Base-by-base conservation (phyloP, 2,888 invertebrate genomes). In the Pyralis farinalis region DNA sequence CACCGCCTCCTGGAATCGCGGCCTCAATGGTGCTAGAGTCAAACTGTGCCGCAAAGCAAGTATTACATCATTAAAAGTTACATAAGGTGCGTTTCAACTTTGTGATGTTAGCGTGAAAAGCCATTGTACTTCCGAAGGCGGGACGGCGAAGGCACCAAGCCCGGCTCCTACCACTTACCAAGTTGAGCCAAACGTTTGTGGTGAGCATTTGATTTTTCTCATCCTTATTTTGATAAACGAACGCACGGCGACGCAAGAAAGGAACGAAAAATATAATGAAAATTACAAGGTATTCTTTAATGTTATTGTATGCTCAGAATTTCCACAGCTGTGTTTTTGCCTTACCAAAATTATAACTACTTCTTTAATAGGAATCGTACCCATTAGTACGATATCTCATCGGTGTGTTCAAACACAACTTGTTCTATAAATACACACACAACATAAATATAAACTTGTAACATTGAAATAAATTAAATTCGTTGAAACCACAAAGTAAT, bases 131-230 rank as follows among this genome's bases (percentile, higher is more conserved):
- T 7, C 25, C 56, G 65, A 78, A 66, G 80, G 75, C 77, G 78
- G 75, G 71, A 58, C 71, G 70, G 74, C 74, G 71, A 66, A 71
- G 79, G 80, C 78, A 78, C 76, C 81, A 59, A 54, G 69, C 77
- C 75, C 78, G 76, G 75, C 82, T 73, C 83, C 84, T 84, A 90
- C 91, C 91, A 96, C 97, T 96, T 94, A 98, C 97, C 96, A 98
- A 93, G 92, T 97, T 96, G 84, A 98, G 94, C 98, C 98, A 98
- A 90, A 97, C 96, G 92, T 98, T 98, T 90, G 97, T 97, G 83
- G 97, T 96, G 91, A 98, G 94, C 91, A 98, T 97, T 94, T 98
- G 98, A 91, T 97, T 98, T 93, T 98, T 98, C 94, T 98, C 98
- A 91, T 98, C 98, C 98, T 98, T 86, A 83, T 84, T 84, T 85